Percentiles rank a stretch among this genome's conserved stretches.
These are phyloP conservation scores for Chaetops frenatus DNA, from an alignment of 2,113 vertebrate genomes.

Conservation along the genomic window DNA sequence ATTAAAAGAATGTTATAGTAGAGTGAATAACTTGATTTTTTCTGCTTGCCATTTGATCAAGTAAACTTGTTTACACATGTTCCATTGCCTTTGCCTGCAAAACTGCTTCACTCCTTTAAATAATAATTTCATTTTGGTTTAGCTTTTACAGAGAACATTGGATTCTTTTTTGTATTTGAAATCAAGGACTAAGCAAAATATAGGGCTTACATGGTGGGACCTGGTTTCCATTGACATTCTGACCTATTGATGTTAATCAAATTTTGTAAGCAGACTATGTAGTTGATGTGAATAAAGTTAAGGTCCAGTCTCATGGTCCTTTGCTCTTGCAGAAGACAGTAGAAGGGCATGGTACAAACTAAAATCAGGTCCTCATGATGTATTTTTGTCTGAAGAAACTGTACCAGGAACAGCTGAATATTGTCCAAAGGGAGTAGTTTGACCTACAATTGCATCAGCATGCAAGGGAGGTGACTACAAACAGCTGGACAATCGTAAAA, in stretches of 20 bases:
- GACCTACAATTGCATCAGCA: neutral
- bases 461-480: neutral
- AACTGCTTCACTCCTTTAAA: slow-evolving; percentile 23
- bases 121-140: slow-evolving; percentile 9
- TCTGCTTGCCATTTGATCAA: slow-evolving; percentile 37
- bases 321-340: neutral
- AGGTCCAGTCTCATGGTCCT: neutral
- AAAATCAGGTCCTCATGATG: neutral
- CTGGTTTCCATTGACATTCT: neutral
- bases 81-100: neutral
- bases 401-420: neutral
- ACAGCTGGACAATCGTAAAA: neutral
- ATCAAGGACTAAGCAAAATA: neutral
- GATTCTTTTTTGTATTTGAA: neutral
- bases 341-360: neutral
- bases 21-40: slow-evolving; percentile 29
- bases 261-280: neutral
- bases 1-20: slow-evolving; percentile 42
- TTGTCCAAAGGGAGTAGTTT: neutral
- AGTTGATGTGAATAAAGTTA: neutral
- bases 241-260: neutral
- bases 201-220: neutral
- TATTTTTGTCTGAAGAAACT: neutral
- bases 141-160: neutral
- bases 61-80: slow-evolving; percentile 22